Base-by-base conservation (phyloP, 2,113 vertebrate genomes). In the Diglossa brunneiventris region DNA sequence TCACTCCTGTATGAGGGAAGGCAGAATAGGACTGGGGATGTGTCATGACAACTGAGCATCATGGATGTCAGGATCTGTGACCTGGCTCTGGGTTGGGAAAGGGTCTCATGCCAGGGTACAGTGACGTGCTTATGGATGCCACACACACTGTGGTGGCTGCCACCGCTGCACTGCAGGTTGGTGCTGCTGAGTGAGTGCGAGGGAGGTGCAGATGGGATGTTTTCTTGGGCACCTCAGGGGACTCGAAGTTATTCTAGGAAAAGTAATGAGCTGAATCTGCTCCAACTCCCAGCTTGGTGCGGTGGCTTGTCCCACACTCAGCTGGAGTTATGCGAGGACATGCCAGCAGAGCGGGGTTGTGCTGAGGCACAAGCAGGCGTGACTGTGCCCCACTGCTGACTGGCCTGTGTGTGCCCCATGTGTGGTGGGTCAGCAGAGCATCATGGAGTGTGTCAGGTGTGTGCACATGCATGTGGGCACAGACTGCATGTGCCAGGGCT, bases 361-460 rank as follows among this genome's bases (percentile, higher is more conserved):
- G 4, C 55, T 3, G 6, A 55, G 63, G 58, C 22, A 26, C 22
- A 5, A 30, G 24, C 24, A 41, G 56, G 39, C 61, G 37, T 31
- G 1, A 2, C 27, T 53, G 42, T 73, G 47, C 17, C 53, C 31
- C 0, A 0, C 67, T 73, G 42, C 74, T 82, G 19, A 28, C 44
- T 52, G 68, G 8, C 47, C 23, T 13, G 9, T 6, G 5, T 30
- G 13, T 55, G 20, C 27, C 15, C 15, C 0, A 0, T 9, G 23
- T 13, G 15, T 3, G 15, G n/a, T 2, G 1, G 72, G 15, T 37
- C 56, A 44, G 52, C 55, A 21, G 39, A 27, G 16, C 7, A 3
- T 15, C 0, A 0, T 1, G 2, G 17, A 20, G 16, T 0, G 0
- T 42, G 52, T n/a, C 0, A 0, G 5, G 3, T 0, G 0, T 42